These are phyloP conservation scores for Atethmia centrago DNA, from an alignment of 2,888 invertebrate species.

Conservation along the genomic window DNA sequence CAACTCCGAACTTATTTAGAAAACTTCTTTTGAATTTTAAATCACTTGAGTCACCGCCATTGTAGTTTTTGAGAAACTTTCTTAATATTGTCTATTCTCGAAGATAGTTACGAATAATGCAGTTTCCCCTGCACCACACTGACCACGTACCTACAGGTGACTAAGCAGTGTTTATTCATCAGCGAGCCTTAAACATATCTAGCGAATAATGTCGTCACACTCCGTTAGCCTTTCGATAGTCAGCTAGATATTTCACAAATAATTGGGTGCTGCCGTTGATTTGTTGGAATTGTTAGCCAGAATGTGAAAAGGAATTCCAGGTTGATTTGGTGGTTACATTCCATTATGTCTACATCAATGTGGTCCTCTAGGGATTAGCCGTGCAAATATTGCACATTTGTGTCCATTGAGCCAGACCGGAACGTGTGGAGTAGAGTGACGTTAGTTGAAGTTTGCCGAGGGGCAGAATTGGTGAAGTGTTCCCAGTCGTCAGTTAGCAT, in stretches of 20 bases:
- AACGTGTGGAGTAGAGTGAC: conserved; percentile 30
- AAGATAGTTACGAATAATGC: neutral
- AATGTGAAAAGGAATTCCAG: conserved; percentile 19
- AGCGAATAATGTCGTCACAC: conserved; percentile 25
- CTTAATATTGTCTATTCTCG: neutral
- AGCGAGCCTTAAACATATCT: conserved; percentile 15
- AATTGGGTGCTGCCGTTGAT: conserved; percentile 32
- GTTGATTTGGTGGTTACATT: conserved; percentile 25
- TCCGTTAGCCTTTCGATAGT: conserved; percentile 22
- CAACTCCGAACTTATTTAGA: neutral
- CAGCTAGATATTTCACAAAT: conserved; percentile 34
- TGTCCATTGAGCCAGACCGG: conserved; percentile 11
- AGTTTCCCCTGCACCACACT: neutral
- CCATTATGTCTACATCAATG: conserved; percentile 8
- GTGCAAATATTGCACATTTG: conserved; percentile 33
- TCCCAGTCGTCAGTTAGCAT: conserved; percentile 63
- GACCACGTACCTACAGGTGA: conserved; percentile 29
- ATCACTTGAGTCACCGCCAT: neutral
- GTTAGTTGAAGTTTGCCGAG: conserved; percentile 39
- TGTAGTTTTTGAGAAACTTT: neutral
- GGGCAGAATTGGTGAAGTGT: conserved; percentile 58
- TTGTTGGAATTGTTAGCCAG: conserved; percentile 25
- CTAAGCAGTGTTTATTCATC: conserved; percentile 48
- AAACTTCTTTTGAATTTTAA: conserved; percentile 5
- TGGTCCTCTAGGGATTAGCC: neutral